These are phyloP conservation scores for Morone chrysops DNA, from an alignment of 2,113 vertebrate species.

Conservation along the genomic window DNA sequence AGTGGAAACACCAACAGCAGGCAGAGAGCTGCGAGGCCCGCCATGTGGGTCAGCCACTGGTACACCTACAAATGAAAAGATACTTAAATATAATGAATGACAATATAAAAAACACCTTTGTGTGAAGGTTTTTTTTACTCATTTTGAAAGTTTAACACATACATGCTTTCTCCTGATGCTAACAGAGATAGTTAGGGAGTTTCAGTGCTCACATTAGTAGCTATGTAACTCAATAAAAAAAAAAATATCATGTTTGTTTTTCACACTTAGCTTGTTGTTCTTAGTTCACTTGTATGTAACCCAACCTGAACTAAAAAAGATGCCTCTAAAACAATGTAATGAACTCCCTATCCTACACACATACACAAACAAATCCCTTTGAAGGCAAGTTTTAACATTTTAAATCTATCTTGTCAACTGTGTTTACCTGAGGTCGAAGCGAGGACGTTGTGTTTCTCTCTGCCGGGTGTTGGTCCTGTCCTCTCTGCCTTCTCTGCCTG, in stretches of 20 bases:
- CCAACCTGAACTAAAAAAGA: not conserved
- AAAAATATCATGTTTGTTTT: not conserved
- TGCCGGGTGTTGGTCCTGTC: conserved; percentile 57
- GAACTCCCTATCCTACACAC: not conserved
- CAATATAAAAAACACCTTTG: not conserved
- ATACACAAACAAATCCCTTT: not conserved
- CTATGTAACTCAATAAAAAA: not conserved
- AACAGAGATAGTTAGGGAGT: not conserved
- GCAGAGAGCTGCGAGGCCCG: conserved; percentile 48
- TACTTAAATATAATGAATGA: not conserved
- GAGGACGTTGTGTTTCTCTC: conserved; percentile 19
- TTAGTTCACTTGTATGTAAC: not conserved
- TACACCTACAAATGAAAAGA: conserved; percentile 2
- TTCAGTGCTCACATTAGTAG: not conserved
- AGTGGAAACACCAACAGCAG: conserved; percentile 70
- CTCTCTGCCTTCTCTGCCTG: conserved; percentile 48
- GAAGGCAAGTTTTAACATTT: conserved; percentile 13
- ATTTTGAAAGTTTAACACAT: conserved; percentile 3
- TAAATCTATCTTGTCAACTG: not conserved
- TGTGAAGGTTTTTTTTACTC: not conserved
- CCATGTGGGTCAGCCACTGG: conserved; percentile 49
- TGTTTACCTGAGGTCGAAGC: conserved; percentile 63
- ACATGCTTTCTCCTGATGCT: not conserved
- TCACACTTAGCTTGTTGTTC: not conserved
- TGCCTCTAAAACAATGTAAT: not conserved